phyloP scores from a whole-genome alignment of 2,797 vertebrate genomes.

The Enteromius viviparus region DNA sequence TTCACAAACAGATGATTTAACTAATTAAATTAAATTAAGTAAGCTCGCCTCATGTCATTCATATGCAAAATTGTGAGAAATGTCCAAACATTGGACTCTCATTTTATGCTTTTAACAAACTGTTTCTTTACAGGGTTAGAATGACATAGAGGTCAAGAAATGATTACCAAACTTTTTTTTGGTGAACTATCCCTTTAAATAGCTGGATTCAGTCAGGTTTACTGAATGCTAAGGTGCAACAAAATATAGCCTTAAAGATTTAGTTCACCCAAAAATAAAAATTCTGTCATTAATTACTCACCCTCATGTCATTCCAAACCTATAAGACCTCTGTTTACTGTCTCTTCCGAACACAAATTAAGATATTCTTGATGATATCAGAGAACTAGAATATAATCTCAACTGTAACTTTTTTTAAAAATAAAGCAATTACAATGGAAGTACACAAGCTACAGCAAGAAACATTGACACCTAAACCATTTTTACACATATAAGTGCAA shows the following conservation, averaged over 20 bases:
- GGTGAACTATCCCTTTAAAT: neutral
- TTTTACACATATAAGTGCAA: neutral
- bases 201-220: neutral
- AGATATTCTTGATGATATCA: too few species aligned
- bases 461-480: neutral
- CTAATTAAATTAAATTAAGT: neutral
- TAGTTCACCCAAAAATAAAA: too few species aligned
- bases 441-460: neutral
- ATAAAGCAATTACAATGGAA: neutral
- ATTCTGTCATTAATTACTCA: too few species aligned
- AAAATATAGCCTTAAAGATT: too few species aligned
- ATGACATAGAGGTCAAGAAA: neutral
- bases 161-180: neutral
- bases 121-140: neutral
- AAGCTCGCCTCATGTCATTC: neutral
- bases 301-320: too few species aligned
- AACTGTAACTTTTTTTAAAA: neutral
- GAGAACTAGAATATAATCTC: neutral
- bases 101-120: neutral
- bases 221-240: too few species aligned
- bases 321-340: too few species aligned
- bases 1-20: conserved; percentile 5
- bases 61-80: neutral
- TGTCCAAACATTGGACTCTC: neutral
- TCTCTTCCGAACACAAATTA: too few species aligned